Evolutionary conservation across 2,888 invertebrate genomes (phyloP), one percentile per base, ranked within the genome.

Genomic region (Ormia ochracea): DNA sequence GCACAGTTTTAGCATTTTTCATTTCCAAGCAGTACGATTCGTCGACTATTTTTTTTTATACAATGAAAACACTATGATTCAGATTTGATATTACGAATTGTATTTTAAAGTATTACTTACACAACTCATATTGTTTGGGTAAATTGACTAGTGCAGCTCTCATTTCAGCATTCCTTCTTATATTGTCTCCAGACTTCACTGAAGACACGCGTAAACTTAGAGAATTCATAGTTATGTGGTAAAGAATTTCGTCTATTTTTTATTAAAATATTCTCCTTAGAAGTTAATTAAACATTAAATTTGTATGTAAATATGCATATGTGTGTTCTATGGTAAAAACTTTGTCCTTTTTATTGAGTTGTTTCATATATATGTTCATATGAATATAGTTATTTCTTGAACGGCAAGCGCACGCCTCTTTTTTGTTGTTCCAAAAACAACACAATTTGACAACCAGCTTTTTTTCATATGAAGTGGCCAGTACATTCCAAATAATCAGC

Each of bases 141-240:
- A 86, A 70, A 21, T 50, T 9, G n/a, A 85, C 82, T 17, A 85
- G 58, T 0, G 84, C 65, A 2, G 84, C 83, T 14, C 86, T 83
- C 79, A 85, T 84, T 82, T 86, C 86, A 1, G 86, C 82, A 78
- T 85, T 86, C 78, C 85, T 87, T 63, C 83, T 84, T 0, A 85
- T 72, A 82, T 84, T 85, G 73, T 86, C 86, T 10, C 83, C 84
- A 21, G 84, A 82, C 78, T 86, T 87, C 0, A 85, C 85, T 0
- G 86, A 83, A 6, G 86, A 85, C 10, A 86, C 84, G 7, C 86
- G 83, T 41, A 86, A 76, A 81, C 83, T 85, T 66, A 86, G 77
- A 1, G 87, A 84, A 78, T 86, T 86, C 87, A 87, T 87, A 56
- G 14, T 69, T 76, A 31, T 63, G 43, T 43, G 10, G 52, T 31